Evolutionary conservation across 2,888 invertebrate species (phyloP).

Genomic region (Glaucopsyche alexis): DNA sequence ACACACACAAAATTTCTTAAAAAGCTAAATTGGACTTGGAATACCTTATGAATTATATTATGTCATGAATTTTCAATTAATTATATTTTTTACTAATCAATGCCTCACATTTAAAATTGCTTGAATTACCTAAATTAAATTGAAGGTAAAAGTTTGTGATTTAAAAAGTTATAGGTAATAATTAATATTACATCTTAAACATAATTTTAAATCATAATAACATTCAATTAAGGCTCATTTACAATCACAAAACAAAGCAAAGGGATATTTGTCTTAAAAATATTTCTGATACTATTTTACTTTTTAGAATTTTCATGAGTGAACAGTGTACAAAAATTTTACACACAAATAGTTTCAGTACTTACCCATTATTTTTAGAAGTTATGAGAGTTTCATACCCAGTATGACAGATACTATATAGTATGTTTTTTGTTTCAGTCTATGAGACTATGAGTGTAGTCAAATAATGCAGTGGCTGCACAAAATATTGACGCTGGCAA

Average conservation of each 20-base stretch:
- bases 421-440: conserved; percentile 69
- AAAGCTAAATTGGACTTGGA: too few relatives aligned
- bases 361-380: too few relatives aligned
- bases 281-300: not conserved
- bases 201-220: not conserved
- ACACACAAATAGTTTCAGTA: too few relatives aligned
- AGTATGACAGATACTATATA: not conserved
- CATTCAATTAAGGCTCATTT: not conserved
- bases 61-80: not conserved
- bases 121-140: too few relatives aligned
- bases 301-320: not conserved
- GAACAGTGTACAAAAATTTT: not conserved
- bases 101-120: not conserved
- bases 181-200: not conserved
- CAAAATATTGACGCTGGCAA: conserved; percentile 72
- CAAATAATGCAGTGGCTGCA: conserved; percentile 80
- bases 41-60: too few relatives aligned
- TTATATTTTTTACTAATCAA: not conserved
- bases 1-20: not conserved
- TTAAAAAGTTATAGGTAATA: too few relatives aligned
- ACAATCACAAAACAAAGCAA: not conserved
- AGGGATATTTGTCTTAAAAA: not conserved
- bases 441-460: conserved; percentile 77
- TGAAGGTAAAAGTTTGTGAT: too few relatives aligned
- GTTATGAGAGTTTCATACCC: too few relatives aligned